phyloP scores from a whole-genome alignment of 1,140 invertebrate species.

The Elymnias hypermnestra region DNA sequence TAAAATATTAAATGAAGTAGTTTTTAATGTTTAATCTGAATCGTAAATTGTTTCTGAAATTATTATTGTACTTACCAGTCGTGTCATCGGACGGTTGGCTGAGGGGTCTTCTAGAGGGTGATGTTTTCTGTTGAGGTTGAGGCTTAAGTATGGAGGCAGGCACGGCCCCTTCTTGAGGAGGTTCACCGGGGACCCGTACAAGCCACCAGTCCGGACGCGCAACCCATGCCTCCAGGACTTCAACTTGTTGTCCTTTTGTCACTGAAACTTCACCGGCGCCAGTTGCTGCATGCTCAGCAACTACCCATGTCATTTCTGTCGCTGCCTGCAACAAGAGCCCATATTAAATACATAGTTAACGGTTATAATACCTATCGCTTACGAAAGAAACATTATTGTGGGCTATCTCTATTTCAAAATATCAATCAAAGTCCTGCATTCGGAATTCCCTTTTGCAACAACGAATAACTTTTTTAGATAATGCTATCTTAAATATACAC shows the following conservation, averaged over 20 bases:
- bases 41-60: too few relatives aligned
- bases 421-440: too few relatives aligned
- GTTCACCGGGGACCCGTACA: slow-evolving; percentile 77
- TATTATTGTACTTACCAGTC: slow-evolving; percentile 41
- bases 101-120: slow-evolving; percentile 77
- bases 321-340: slow-evolving; percentile 32
- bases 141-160: slow-evolving; percentile 88
- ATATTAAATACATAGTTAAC: background rate
- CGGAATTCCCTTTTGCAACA: too few relatives aligned
- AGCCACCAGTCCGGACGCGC: slow-evolving; percentile 80
- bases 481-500: too few relatives aligned
- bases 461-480: too few relatives aligned
- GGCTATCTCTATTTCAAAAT: too few relatives aligned
- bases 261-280: slow-evolving; percentile 86
- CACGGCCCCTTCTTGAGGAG: slow-evolving; percentile 87
- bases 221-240: slow-evolving; percentile 86
- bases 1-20: too few relatives aligned
- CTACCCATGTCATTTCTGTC: slow-evolving; percentile 89
- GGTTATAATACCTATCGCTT: too few relatives aligned
- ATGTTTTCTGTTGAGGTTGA: slow-evolving; percentile 80
- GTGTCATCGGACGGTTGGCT: slow-evolving; percentile 52
- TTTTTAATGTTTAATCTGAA: too few relatives aligned
- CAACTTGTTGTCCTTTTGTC: slow-evolving; percentile 92
- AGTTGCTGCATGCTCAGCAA: slow-evolving; percentile 86
- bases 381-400: too few relatives aligned